phyloP scores from a whole-genome alignment of 2,888 invertebrate genomes.

The Trichacis sp. region DNA sequence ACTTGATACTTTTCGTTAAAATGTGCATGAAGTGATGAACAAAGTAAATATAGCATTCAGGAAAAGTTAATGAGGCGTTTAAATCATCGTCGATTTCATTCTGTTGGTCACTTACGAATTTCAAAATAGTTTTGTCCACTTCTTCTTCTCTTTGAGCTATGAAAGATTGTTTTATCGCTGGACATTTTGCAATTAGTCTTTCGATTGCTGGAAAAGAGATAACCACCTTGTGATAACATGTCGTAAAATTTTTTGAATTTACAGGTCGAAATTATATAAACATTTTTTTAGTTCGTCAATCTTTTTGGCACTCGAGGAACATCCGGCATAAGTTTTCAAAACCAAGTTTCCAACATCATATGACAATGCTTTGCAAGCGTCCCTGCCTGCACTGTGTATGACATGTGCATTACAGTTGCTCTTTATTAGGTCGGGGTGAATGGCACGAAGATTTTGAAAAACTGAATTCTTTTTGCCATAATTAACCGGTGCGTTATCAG shows the following conservation, averaged over 20 bases:
- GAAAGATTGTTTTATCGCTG: too few relatives aligned
- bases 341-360: constrained; percentile 47
- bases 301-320: constrained; percentile 43
- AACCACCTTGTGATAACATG: too few relatives aligned
- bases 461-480: constrained; percentile 33
- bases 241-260: too few relatives aligned
- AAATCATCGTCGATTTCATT: too few relatives aligned
- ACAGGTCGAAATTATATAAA: constrained; percentile 36
- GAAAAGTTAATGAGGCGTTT: constrained; percentile 10
- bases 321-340: constrained; percentile 45
- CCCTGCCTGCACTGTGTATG: constrained; percentile 41
- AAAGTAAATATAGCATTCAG: constrained; percentile 27
- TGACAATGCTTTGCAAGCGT: constrained; percentile 37
- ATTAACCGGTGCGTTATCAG: constrained; percentile 38
- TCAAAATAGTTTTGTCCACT: too few relatives aligned
- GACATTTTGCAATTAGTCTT: too few relatives aligned
- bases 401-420: constrained; percentile 46
- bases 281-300: constrained; percentile 38
- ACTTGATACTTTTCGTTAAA: not conserved
- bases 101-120: not conserved
- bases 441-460: constrained; percentile 23
- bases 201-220: too few relatives aligned
- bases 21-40: constrained; percentile 22
- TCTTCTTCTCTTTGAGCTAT: too few relatives aligned
- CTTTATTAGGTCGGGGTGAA: constrained; percentile 31